A percentile compares a stretch with the other conserved stretches of the same genome.
Evolutionary conservation across 2,113 vertebrate species (phyloP).

Genomic region (Phainopepla nitens): DNA sequence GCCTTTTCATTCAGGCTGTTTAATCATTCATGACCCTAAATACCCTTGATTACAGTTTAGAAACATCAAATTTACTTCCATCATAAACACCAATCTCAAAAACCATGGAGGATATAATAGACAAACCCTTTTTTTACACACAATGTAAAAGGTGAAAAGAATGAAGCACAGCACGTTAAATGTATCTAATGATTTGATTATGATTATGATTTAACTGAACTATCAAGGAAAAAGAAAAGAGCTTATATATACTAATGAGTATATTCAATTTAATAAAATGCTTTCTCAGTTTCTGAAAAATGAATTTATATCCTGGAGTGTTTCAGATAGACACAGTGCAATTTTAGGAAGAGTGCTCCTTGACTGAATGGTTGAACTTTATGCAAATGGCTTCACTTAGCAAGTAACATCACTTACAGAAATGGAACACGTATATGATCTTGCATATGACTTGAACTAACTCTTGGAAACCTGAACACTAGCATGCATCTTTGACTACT

Average conservation of each 20-base stretch:
- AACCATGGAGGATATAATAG: background rate
- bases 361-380: background rate
- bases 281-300: background rate
- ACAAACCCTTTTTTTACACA: background rate
- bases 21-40: background rate
- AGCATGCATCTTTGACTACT: background rate
- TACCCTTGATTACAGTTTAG: background rate
- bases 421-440: background rate
- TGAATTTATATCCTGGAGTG: background rate
- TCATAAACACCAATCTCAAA: background rate
- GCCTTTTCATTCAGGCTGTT: background rate
- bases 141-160: background rate
- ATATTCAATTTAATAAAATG: background rate
- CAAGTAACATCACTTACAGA: background rate
- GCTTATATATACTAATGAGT: background rate
- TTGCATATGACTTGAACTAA: background rate
- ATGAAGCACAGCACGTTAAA: background rate
- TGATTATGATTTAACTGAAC: background rate
- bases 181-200: background rate
- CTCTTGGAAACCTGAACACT: background rate
- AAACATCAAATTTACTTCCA: background rate
- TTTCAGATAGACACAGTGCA: background rate
- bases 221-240: background rate
- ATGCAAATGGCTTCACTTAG: background rate
- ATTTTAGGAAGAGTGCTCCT: background rate